Percentiles rank a stretch among this genome's conserved stretches.
phyloP scores from a whole-genome alignment of 2,888 invertebrate species.

The Encarsia formosa region DNA sequence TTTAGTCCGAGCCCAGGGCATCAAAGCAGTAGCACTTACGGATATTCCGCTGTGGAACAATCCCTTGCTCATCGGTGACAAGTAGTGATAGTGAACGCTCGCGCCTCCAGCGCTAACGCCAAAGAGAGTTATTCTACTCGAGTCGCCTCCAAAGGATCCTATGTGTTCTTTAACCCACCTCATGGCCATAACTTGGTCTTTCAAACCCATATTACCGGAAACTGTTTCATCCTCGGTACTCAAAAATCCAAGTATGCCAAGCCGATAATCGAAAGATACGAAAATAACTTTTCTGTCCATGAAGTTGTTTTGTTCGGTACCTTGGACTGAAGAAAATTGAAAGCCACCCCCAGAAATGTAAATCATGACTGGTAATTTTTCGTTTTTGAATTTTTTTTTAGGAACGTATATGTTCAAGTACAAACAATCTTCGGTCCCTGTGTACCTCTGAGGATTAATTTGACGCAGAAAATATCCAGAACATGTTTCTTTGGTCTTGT shows the following conservation, averaged over 20 bases:
- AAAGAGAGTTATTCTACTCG: constrained; percentile 62
- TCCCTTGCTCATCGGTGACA: constrained; percentile 55
- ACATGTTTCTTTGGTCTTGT: too few relatives aligned
- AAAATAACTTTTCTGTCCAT: constrained; percentile 63
- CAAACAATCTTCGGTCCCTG: too few relatives aligned
- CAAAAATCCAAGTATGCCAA: constrained; percentile 70
- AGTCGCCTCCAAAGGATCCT: constrained; percentile 67
- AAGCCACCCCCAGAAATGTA: too few relatives aligned
- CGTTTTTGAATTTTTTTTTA: too few relatives aligned
- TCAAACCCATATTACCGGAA: constrained; percentile 70
- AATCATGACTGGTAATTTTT: too few relatives aligned
- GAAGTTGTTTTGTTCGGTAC: too few relatives aligned
- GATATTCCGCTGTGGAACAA: constrained; percentile 55
- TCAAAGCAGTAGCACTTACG: constrained; percentile 66
- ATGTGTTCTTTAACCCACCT: constrained; percentile 68
- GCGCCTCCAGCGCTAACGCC: constrained; percentile 74
- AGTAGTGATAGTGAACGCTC: constrained; percentile 68
- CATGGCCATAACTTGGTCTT: constrained; percentile 68
- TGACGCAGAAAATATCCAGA: too few relatives aligned
- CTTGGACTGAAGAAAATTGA: too few relatives aligned
- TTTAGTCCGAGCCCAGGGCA: constrained; percentile 50
- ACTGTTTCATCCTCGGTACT: constrained; percentile 67
- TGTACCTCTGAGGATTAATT: too few relatives aligned
- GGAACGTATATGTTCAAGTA: too few relatives aligned
- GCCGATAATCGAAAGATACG: constrained; percentile 66